Conservation (phyloP, 2,113 vertebrate genomes). For the Halichoerus grypus region DNA sequence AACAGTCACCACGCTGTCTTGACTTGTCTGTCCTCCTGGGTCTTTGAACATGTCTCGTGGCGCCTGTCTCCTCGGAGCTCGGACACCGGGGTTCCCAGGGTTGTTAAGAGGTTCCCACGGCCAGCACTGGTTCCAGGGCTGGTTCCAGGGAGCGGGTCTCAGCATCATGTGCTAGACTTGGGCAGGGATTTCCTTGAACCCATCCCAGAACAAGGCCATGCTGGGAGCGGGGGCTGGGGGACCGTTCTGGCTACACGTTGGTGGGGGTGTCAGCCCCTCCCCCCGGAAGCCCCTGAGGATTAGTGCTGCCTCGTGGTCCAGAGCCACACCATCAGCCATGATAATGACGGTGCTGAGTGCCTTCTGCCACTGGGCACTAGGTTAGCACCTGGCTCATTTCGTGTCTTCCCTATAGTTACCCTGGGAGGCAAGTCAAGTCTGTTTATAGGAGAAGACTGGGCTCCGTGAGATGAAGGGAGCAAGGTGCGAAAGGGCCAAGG, state of each 20-base stretch:
- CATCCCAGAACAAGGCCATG: not conserved
- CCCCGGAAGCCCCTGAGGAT: not conserved
- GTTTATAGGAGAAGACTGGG: not conserved
- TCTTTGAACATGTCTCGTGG: not conserved
- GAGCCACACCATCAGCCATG: fast-evolving
- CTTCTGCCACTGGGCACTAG: not conserved
- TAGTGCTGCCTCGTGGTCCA: not conserved
- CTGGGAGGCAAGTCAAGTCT: fast-evolving
- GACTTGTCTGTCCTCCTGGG: not conserved
- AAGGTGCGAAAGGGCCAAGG: not conserved
- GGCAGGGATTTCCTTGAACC: not conserved
- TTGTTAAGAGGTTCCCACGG: not conserved
- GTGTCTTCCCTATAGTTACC: fast-evolving
- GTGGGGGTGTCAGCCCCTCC: not conserved
- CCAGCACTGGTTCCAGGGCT: not conserved
- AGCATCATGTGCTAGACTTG: fast-evolving
- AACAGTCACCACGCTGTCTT: not conserved
- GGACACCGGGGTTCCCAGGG: fast-evolving
- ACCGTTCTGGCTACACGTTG: fast-evolving
- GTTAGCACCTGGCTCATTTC: fast-evolving
- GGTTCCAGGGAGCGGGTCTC: not conserved
- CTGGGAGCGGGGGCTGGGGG: too few relatives aligned
- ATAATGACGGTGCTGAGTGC: fast-evolving
- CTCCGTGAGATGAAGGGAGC: not conserved
- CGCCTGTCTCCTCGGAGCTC: not conserved